These are phyloP conservation scores for Pristionchus pacificus DNA, from an alignment of 1,140 invertebrate genomes.

Conservation along the genomic window DNA sequence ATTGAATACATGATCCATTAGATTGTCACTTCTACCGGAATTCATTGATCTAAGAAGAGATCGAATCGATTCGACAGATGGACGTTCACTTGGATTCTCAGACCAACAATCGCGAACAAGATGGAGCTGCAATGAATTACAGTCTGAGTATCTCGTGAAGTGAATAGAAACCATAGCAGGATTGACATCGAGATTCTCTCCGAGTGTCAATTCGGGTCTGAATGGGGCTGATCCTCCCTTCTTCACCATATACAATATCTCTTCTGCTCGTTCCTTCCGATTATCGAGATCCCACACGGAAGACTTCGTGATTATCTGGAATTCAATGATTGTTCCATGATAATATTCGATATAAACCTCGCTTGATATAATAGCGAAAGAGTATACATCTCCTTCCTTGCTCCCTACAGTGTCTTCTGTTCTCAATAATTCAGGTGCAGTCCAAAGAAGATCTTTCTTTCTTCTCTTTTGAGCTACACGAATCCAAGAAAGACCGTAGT, in stretches of 20 bases:
- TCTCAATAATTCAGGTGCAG: background rate
- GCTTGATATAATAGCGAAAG: slow-evolving; percentile 70
- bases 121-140: no score
- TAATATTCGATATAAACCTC: background rate
- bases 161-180: no score
- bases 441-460: background rate
- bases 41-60: slow-evolving; percentile 37
- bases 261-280: slow-evolving; percentile 28
- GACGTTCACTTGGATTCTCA: slow-evolving; percentile 40
- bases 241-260: slow-evolving; percentile 31
- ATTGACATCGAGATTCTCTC: slow-evolving; percentile 23
- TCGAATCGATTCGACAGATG: slow-evolving; percentile 32
- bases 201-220: slow-evolving; percentile 16
- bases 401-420: background rate
- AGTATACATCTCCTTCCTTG: slow-evolving; percentile 76
- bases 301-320: slow-evolving; percentile 71
- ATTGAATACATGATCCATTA: slow-evolving; percentile 40
- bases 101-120: slow-evolving; percentile 45
- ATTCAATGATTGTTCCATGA: slow-evolving; percentile 12
- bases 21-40: slow-evolving; percentile 23
- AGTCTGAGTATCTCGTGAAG: no score
- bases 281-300: slow-evolving; percentile 66
- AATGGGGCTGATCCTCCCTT: slow-evolving; percentile 18
- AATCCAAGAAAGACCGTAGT: background rate
- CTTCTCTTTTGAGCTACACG: background rate